Evolutionary conservation across 2,113 vertebrate species (phyloP).

Genomic region (Edolisoma coerulescens): DNA sequence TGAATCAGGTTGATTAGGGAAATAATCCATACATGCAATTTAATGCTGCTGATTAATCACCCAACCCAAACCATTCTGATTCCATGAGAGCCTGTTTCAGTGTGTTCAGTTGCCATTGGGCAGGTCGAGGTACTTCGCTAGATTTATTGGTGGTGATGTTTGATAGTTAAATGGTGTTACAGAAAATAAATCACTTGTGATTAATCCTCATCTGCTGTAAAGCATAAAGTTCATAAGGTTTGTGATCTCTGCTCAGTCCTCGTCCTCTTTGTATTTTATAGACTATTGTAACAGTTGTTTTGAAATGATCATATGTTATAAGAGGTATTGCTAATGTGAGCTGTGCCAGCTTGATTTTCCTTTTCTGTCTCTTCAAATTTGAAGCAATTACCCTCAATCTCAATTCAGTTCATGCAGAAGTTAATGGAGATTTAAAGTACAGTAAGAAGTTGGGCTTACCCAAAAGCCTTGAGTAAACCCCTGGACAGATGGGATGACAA

Average conservation of each 20-base stretch:
- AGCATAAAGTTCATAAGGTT: neutral
- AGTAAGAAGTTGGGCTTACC: neutral
- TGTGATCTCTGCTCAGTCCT: neutral
- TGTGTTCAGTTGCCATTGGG: conserved; percentile 6
- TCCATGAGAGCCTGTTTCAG: neutral
- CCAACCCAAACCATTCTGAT: neutral
- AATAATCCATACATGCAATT: neutral
- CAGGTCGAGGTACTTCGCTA: conserved; percentile 14
- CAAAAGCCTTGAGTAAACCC: neutral
- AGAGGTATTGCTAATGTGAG: neutral
- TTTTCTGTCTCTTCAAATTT: neutral
- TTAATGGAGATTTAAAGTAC: neutral
- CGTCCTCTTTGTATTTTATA: neutral
- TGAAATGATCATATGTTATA: neutral
- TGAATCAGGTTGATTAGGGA: neutral
- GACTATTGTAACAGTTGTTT: neutral
- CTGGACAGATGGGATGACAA: neutral
- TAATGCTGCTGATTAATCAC: neutral
- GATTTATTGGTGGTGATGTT: conserved; percentile 21
- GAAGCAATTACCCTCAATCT: neutral
- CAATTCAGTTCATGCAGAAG: neutral
- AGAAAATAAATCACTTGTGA: conserved; percentile 1
- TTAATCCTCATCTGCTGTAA: neutral
- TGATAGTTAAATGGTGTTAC: conserved; percentile 29
- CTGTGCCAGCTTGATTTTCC: neutral